Percentiles rank a stretch among this genome's conserved stretches.
Evolutionary conservation across 2,888 invertebrate species (phyloP).

Genomic region (Tinea semifulvella): DNA sequence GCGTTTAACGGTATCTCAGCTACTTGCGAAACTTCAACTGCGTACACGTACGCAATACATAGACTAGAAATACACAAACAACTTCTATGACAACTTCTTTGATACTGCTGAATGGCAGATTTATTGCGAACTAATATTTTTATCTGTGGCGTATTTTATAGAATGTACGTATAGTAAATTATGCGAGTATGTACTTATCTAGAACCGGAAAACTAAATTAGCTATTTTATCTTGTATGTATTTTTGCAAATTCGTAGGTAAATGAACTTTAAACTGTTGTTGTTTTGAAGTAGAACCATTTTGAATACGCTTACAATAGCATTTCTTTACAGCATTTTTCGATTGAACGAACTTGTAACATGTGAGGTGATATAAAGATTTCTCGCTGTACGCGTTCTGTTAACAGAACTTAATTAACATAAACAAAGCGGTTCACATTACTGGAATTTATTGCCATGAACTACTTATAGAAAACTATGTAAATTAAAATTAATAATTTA

Average conservation of each 20-base stretch:
- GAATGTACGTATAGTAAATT: neutral
- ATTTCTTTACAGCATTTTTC: no score
- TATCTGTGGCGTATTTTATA: neutral
- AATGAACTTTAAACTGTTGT: slow-evolving; percentile 1
- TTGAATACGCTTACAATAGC: no score
- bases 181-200: neutral
- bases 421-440: no score
- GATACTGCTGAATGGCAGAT: neutral
- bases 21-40: slow-evolving; percentile 7
- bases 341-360: no score
- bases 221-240: neutral
- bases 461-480: no score
- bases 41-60: slow-evolving; percentile 3
- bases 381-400: no score
- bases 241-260: neutral
- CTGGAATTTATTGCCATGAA: no score
- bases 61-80: neutral
- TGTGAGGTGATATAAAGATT: no score
- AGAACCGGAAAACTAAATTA: neutral
- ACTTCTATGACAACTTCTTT: neutral
- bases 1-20: neutral
- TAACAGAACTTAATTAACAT: no score
- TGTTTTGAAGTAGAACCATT: no score
- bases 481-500: no score
- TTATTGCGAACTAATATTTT: neutral